These are phyloP conservation scores for Turnix velox DNA, from an alignment of 2,113 vertebrate species.

Conservation along the genomic window DNA sequence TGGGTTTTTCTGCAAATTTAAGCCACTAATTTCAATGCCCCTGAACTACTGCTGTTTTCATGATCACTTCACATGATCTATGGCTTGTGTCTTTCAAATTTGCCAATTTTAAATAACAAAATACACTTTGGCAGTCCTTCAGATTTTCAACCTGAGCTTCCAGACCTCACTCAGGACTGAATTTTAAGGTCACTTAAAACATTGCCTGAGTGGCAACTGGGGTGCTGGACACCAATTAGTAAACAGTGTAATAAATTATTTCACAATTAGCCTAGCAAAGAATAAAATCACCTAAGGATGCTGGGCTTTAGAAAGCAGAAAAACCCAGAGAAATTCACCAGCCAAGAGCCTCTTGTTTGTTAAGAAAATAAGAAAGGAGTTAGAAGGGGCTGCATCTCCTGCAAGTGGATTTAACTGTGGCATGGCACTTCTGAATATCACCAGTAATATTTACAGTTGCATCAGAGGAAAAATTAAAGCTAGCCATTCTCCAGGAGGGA, in stretches of 20 bases:
- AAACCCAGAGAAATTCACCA: slow-evolving; percentile 62
- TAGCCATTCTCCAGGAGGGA: background rate
- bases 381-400: background rate
- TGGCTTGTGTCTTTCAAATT: background rate
- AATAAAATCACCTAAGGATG: background rate
- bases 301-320: slow-evolving; percentile 65
- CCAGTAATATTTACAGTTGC: background rate
- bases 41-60: slow-evolving; percentile 11
- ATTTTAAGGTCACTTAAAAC: background rate
- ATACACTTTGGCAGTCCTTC: background rate
- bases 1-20: slow-evolving; percentile 54
- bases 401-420: background rate
- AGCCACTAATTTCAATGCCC: slow-evolving; percentile 37
- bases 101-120: background rate
- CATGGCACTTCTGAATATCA: background rate
- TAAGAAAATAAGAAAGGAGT: background rate
- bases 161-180: background rate
- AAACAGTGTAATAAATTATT: background rate
- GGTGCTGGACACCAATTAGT: background rate
- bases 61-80: background rate
- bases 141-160: background rate
- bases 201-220: background rate
- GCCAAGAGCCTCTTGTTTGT: background rate
- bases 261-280: background rate
- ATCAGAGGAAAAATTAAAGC: background rate